phyloP scores from a whole-genome alignment of 2,113 vertebrate genomes.

The Poeciliopsis occidentalis region DNA sequence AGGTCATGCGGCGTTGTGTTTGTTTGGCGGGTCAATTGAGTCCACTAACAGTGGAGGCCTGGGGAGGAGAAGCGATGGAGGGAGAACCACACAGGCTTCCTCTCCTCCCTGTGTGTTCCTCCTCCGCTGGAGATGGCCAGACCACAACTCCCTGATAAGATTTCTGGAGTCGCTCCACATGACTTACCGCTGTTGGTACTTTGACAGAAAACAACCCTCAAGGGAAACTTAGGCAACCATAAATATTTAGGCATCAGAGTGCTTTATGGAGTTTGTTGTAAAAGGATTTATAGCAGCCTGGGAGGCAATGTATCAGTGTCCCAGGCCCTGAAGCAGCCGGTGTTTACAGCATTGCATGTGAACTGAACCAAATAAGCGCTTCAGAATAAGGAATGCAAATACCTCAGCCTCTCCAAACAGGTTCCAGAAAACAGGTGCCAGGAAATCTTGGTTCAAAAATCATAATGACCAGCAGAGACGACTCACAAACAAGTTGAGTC shows the following conservation, averaged over 20 bases:
- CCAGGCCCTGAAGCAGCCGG: constrained; percentile 54
- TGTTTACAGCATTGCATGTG: constrained; percentile 70
- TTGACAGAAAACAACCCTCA: constrained; percentile 79
- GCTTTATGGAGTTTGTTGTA: constrained; percentile 84
- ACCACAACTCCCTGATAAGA: constrained; percentile 79
- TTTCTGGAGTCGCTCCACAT: constrained; percentile 74
- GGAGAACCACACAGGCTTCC: constrained; percentile 43
- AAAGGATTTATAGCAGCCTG: constrained; percentile 81
- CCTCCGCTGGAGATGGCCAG: constrained; percentile 54
- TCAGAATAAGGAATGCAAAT: constrained; percentile 72
- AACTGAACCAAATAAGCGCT: constrained; percentile 79
- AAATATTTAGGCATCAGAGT: constrained; percentile 85
- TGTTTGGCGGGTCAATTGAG: constrained; percentile 75
- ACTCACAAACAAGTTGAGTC: constrained; percentile 61
- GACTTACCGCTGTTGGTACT: constrained; percentile 72
- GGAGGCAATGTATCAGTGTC: constrained; percentile 73
- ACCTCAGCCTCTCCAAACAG: constrained; percentile 62
- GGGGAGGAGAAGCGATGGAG: constrained; percentile 42
- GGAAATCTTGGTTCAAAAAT: constrained; percentile 31
- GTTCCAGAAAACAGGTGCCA: constrained; percentile 77
- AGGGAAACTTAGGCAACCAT: constrained; percentile 80
- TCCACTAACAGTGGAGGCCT: constrained; percentile 54
- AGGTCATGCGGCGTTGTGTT: constrained; percentile 66
- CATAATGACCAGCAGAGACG: constrained; percentile 38
- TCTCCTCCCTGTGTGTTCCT: constrained; percentile 55